A percentile compares a stretch with the other conserved stretches of the same genome.
These are phyloP conservation scores for Eupithecia insigniata DNA, from an alignment of 2,888 invertebrate species.

Conservation along the genomic window DNA sequence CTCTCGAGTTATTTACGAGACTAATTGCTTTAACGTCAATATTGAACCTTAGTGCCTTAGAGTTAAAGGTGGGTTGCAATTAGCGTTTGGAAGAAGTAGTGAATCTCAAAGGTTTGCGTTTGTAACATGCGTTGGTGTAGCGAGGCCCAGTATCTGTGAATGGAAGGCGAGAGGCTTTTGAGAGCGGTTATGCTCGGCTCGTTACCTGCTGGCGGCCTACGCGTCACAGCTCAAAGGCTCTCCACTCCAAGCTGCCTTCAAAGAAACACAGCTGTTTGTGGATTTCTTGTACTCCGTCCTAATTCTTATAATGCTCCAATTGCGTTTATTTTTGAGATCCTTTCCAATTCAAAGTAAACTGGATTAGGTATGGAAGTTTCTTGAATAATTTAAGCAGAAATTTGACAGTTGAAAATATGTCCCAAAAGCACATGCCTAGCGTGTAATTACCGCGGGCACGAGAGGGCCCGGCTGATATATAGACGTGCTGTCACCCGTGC, in stretches of 20 bases:
- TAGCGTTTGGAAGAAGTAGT: conserved; percentile 44
- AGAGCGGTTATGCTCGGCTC: conserved; percentile 5
- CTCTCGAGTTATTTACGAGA: conserved; percentile 57
- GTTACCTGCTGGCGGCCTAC: background rate
- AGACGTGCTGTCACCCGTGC: conserved; percentile 62
- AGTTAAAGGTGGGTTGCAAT: conserved; percentile 47
- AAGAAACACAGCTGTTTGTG: conserved; percentile 3
- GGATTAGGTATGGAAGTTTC: background rate
- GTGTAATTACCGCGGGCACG: conserved; percentile 65
- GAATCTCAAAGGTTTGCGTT: conserved; percentile 48
- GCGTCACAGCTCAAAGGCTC: conserved; percentile 17
- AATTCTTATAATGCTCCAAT: background rate
- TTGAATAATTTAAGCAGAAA: conserved; percentile 8
- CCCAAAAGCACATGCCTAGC: conserved; percentile 56
- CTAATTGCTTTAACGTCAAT: conserved; percentile 56
- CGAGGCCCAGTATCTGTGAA: conserved; percentile 34
- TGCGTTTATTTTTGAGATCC: background rate
- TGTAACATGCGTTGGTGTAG: conserved; percentile 21
- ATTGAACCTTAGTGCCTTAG: conserved; percentile 48
- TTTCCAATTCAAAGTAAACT: background rate
- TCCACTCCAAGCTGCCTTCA: background rate
- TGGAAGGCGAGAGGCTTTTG: conserved; percentile 18
- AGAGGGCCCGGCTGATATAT: conserved; percentile 61
- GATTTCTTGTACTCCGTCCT: background rate
- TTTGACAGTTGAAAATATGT: conserved; percentile 44